Conservation (phyloP, 1,140 invertebrate genomes). For the Tyrophagus putrescentiae region DNA sequence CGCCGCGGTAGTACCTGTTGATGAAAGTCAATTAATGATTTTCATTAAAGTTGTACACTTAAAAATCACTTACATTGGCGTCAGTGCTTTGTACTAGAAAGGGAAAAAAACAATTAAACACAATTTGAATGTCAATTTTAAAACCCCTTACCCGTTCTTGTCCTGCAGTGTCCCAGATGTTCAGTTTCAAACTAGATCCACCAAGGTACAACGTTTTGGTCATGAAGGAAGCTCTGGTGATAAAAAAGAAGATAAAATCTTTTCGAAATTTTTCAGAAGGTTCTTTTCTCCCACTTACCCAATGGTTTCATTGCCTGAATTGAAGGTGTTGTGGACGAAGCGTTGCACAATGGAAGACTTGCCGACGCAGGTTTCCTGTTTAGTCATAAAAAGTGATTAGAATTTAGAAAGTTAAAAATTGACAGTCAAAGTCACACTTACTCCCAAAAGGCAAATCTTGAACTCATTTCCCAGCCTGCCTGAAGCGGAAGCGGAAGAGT, state of each 20-base stretch:
- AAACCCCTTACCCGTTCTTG: conserved; percentile 47
- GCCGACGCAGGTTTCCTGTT: conserved; percentile 37
- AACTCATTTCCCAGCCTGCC: conserved; percentile 28
- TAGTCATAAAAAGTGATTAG: conserved; percentile 18
- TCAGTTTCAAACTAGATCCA: conserved; percentile 34
- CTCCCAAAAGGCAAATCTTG: conserved; percentile 33
- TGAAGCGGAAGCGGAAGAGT: too few species aligned
- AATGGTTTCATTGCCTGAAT: conserved; percentile 34
- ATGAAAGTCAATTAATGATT: background rate
- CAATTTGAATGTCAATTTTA: background rate
- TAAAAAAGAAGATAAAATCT: background rate
- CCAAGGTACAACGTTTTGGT: conserved; percentile 35
- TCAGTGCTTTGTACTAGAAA: conserved; percentile 69
- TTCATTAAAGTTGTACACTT: too few species aligned
- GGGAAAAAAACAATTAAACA: conserved; percentile 12
- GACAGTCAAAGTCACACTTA: conserved; percentile 24
- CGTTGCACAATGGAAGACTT: conserved; percentile 37
- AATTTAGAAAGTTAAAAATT: background rate
- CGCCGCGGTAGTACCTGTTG: conserved; percentile 59
- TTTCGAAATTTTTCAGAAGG: conserved; percentile 8
- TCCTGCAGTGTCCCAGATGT: conserved; percentile 73
- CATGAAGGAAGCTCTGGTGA: conserved; percentile 36
- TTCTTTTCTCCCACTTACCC: conserved; percentile 30
- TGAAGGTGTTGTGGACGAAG: conserved; percentile 36
- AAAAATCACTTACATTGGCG: conserved; percentile 56